phyloP scores from a whole-genome alignment of 2,888 invertebrate species.

The Endomychus coccineus region DNA sequence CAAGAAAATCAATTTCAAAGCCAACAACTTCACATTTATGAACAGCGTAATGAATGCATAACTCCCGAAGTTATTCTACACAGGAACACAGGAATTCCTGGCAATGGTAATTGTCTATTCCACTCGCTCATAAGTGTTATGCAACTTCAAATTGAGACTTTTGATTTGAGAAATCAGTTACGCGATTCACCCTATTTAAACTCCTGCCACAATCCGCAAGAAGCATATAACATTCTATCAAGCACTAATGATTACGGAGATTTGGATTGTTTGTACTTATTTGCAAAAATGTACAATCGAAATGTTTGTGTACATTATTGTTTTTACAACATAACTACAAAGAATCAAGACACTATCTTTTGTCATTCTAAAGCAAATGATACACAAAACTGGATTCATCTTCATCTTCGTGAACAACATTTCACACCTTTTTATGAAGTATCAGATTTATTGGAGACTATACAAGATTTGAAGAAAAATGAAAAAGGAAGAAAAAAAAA shows the following conservation, averaged over 20 bases:
- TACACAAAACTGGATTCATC: constrained; percentile 31
- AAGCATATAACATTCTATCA: constrained; percentile 20
- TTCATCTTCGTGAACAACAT: constrained; percentile 25
- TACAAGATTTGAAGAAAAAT: too few species aligned
- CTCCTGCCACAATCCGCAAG: constrained; percentile 34
- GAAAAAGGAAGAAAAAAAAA: too few species aligned
- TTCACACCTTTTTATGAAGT: constrained; percentile 22
- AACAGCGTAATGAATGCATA: constrained; percentile 26
- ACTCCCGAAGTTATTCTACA: constrained; percentile 31
- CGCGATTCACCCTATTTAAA: constrained; percentile 34
- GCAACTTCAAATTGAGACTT: constrained; percentile 32
- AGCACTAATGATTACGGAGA: constrained; percentile 18
- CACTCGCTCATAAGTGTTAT: constrained; percentile 31
- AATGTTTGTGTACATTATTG: constrained; percentile 34
- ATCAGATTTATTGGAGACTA: constrained; percentile 28
- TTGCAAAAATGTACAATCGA: constrained; percentile 34
- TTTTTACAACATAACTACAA: constrained; percentile 29
- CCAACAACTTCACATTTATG: constrained; percentile 23
- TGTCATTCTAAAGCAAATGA: constrained; percentile 28
- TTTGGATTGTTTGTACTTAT: constrained; percentile 12
- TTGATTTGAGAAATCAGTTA: constrained; percentile 32
- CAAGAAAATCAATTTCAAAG: constrained; percentile 21
- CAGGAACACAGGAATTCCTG: constrained; percentile 28
- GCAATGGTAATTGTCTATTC: constrained; percentile 28
- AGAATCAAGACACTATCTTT: constrained; percentile 29